Conservation (phyloP, 1,140 invertebrate species). For the Cherax quadricarinatus region DNA sequence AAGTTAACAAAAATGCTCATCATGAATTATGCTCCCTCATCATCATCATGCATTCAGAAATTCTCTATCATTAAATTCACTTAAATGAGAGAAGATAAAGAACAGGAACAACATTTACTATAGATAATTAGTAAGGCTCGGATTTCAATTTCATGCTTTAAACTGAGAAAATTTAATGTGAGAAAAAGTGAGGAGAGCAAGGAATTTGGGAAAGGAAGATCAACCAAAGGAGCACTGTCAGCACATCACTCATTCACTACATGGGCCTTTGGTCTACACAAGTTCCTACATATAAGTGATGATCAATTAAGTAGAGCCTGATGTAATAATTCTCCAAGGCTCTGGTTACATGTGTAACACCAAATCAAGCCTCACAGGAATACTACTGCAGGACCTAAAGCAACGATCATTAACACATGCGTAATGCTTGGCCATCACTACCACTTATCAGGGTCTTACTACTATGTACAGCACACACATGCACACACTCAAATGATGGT, state of each 20-base stretch:
- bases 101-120: conserved; percentile 20
- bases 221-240: conserved; percentile 44
- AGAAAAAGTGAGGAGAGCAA: not conserved
- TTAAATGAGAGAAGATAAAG: conserved; percentile 5
- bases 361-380: conserved; percentile 53
- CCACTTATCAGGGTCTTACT: conserved; percentile 49
- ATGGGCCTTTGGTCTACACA: conserved; percentile 41
- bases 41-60: conserved; percentile 20
- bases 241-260: conserved; percentile 26
- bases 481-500: conserved; percentile 58
- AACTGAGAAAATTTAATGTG: conserved; percentile 2
- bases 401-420: conserved; percentile 35
- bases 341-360: conserved; percentile 29
- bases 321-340: conserved; percentile 8
- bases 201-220: conserved; percentile 13
- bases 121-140: conserved; percentile 34
- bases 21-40: conserved; percentile 30
- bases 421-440: conserved; percentile 52
- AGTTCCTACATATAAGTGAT: conserved; percentile 11
- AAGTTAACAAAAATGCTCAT: conserved; percentile 25
- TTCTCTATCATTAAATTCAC: conserved; percentile 5
- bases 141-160: conserved; percentile 22
- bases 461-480: conserved; percentile 52
- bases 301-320: conserved; percentile 31
- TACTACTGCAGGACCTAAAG: conserved; percentile 35